Conservation (phyloP, 1,140 invertebrate genomes). For the Maconellicoccus hirsutus region DNA sequence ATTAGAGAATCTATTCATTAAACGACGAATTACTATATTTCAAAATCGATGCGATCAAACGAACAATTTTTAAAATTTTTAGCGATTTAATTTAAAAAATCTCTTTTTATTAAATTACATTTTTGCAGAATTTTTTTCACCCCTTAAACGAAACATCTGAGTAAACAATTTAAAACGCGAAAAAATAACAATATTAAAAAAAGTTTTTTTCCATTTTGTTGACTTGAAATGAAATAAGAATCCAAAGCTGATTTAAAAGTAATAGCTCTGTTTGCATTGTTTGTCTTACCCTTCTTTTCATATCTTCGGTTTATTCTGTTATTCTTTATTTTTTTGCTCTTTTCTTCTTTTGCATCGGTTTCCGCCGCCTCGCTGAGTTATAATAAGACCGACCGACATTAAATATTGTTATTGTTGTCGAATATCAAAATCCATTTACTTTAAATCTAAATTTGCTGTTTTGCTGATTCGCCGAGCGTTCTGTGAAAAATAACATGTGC, state of each 20-base stretch:
- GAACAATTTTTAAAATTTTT: too few relatives aligned
- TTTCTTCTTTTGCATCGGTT: neutral
- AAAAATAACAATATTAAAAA: conserved; percentile 19
- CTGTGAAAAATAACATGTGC: too few relatives aligned
- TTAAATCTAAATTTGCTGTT: neutral
- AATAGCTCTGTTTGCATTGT: conserved; percentile 21
- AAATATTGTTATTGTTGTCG: conserved; percentile 12
- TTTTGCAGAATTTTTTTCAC: neutral
- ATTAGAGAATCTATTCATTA: too few relatives aligned
- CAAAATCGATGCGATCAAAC: too few relatives aligned
- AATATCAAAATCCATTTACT: conserved; percentile 12
- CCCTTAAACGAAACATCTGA: neutral
- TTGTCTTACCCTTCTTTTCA: conserved; percentile 11
- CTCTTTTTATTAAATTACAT: neutral
- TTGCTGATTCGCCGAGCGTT: neutral
- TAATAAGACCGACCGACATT: neutral
- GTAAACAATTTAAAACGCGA: conserved; percentile 15
- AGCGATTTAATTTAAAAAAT: neutral
- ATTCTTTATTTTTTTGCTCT: conserved; percentile 16
- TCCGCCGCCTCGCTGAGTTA: too few relatives aligned
- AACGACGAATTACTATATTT: too few relatives aligned
- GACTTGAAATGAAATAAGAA: conserved; percentile 20
- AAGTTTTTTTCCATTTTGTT: conserved; percentile 6
- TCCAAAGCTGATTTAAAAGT: conserved; percentile 21
- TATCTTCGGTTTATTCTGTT: conserved; percentile 14